phyloP scores from a whole-genome alignment of 2,888 invertebrate species.

The Meteorus cinctellus region DNA sequence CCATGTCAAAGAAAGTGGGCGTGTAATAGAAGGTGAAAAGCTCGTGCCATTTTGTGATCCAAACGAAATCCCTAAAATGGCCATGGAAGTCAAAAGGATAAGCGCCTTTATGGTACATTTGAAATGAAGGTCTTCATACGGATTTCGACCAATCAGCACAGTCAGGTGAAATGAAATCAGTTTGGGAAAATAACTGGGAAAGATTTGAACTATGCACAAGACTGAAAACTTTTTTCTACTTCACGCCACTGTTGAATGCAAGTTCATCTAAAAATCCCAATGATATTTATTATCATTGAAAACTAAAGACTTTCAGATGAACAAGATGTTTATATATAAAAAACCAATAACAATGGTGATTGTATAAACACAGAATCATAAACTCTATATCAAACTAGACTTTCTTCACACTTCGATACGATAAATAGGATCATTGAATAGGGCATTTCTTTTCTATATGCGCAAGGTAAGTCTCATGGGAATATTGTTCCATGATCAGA shows the following conservation, averaged over 20 bases:
- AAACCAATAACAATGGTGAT: neutral
- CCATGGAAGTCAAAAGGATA: constrained; percentile 60
- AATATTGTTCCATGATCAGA: constrained; percentile 8
- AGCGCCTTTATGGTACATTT: constrained; percentile 44
- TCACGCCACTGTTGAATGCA: constrained; percentile 59
- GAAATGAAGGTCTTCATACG: constrained; percentile 54
- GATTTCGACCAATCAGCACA: constrained; percentile 26
- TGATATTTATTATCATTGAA: no score
- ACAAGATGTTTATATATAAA: no score
- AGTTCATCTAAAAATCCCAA: neutral
- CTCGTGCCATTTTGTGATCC: neutral
- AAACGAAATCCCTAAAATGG: constrained; percentile 27
- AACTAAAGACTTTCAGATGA: no score
- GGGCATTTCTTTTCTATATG: constrained; percentile 10
- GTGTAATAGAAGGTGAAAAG: neutral
- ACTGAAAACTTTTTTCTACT: constrained; percentile 53
- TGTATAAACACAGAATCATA: neutral
- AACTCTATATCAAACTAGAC: neutral
- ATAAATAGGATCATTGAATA: neutral
- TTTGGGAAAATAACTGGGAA: neutral
- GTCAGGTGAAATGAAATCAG: neutral
- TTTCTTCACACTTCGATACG: neutral
- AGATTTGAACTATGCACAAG: constrained; percentile 21
- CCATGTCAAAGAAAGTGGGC: neutral
- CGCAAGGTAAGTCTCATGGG: constrained; percentile 25